These are phyloP conservation scores for Dexiosoma caninum DNA, from an alignment of 2,888 invertebrate genomes.

Conservation along the genomic window DNA sequence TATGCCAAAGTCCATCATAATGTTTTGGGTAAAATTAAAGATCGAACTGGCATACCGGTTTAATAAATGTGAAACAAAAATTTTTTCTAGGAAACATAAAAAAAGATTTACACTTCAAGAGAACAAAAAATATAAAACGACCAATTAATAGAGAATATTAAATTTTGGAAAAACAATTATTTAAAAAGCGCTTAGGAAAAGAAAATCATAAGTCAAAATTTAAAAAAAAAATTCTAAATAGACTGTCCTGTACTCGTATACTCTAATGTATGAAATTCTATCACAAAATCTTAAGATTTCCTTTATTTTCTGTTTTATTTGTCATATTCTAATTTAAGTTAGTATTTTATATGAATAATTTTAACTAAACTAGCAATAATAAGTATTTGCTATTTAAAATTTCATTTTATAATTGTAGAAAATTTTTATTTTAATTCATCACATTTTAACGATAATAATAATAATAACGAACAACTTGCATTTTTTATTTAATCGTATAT, in stretches of 20 bases:
- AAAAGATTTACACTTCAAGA: background rate
- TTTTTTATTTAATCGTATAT: no score
- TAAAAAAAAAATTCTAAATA: conserved; percentile 44
- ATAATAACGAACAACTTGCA: no score
- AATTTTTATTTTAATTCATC: no score
- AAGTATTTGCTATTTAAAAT: no score
- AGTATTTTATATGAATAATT: no score
- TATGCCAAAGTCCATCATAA: conserved; percentile 77
- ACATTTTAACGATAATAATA: no score
- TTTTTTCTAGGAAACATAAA: background rate
- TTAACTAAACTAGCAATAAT: no score
- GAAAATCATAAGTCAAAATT: conserved; percentile 24
- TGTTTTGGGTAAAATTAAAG: conserved; percentile 78
- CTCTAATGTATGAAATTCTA: background rate
- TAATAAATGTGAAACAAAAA: conserved; percentile 64
- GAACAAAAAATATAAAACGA: conserved; percentile 20
- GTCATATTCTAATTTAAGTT: background rate
- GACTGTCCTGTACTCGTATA: background rate
- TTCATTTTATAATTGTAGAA: no score
- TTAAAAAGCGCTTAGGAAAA: background rate
- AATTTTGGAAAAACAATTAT: conserved; percentile 24
- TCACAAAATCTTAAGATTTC: conserved; percentile 9
- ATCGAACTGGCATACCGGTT: conserved; percentile 78
- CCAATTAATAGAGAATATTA: conserved; percentile 36
- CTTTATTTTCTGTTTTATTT: background rate